Conservation (phyloP, 92 coral and sea anemone genomes). For the Chrysogorgia sp. region DNA sequence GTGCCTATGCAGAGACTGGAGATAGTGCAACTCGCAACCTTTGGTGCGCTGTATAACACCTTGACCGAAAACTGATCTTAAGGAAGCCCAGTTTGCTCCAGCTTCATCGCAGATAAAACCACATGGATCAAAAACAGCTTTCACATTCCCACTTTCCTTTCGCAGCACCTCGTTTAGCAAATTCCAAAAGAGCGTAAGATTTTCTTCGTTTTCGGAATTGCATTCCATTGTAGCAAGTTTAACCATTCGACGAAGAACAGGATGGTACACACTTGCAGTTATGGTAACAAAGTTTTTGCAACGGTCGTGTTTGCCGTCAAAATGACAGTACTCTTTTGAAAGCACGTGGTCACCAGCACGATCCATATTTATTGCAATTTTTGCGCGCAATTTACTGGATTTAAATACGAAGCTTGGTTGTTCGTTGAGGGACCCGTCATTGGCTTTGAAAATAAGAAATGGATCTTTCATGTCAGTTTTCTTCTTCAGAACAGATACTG, state of each 20-base stretch:
- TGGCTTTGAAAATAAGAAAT: slow-evolving; percentile 30
- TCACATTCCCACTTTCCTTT: slow-evolving; percentile 13
- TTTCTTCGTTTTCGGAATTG: not conserved
- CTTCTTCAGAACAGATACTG: slow-evolving; percentile 31
- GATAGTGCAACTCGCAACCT: slow-evolving; percentile 44
- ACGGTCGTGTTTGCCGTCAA: slow-evolving; percentile 43
- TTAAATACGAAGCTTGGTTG: slow-evolving; percentile 39
- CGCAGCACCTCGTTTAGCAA: slow-evolving; percentile 22
- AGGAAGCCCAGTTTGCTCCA: slow-evolving; percentile 42
- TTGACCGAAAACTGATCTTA: slow-evolving; percentile 23
- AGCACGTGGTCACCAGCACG: slow-evolving; percentile 1
- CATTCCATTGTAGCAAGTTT: slow-evolving; percentile 29
- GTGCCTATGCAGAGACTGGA: slow-evolving; percentile 31
- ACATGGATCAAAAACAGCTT: slow-evolving; percentile 15
- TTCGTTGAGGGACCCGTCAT: slow-evolving; percentile 35
- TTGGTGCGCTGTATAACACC: slow-evolving; percentile 23
- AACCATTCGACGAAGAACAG: slow-evolving; percentile 5
- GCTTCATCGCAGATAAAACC: slow-evolving; percentile 48
- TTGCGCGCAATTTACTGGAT: slow-evolving; percentile 21
- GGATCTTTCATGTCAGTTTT: slow-evolving; percentile 42
- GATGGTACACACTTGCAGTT: slow-evolving; percentile 44
- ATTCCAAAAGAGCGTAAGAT: slow-evolving; percentile 28
- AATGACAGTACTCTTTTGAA: slow-evolving; percentile 30
- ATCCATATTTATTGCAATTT: slow-evolving; percentile 19
- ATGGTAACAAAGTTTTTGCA: slow-evolving; percentile 4